Evolutionary conservation across 1,140 invertebrate species (phyloP), one percentile per base, ranked within the genome.

Genomic region (Dendrolimus punctatus): DNA sequence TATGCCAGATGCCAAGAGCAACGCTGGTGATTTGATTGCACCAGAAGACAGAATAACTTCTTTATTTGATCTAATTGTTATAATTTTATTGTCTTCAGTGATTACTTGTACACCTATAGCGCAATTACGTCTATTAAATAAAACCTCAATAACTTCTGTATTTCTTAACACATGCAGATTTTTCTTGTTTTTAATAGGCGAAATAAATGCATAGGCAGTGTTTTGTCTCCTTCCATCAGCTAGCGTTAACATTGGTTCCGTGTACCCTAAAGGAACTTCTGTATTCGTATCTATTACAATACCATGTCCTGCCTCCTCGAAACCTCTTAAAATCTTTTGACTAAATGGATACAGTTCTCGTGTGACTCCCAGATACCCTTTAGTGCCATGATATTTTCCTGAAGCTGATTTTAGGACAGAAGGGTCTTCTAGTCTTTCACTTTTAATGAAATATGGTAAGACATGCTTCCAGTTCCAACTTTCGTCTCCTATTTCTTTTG

Each of bases 41-140:
- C 91, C 91, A 0, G 87, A 90, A 2, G 88, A 86, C 5, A 92
- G 47, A 41, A 92, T 84, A 4, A 92, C 87, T 70, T 93, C 92
- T 41, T 86, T 89, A 40, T 57, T 87, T 1, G 80, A 86, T 8
- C 45, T 57, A 2, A 82, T 23, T 3, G 40, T 41, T 9, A 46
- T 9, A 5, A 40, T 53, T 9, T 78, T 46, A 65, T 71, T 49
- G 71, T 68, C 69, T 9, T 62, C 44, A 10, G 37, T 51, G 5
- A 57, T 52, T 37, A 89, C 91, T 61, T 92, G 81, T 5, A 94
- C 88, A 7, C 91, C 93, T 6, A 85, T 73, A 38, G 90, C 91
- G 5, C 80, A 87, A 5, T 56, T 53, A 2, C 48, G 37, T 40
- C 56, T 23, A 50, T 93, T 88, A 45, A 93, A 88, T 2, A 89